These are phyloP conservation scores for Trilocha varians DNA, from an alignment of 2,888 invertebrate species.

Conservation along the genomic window DNA sequence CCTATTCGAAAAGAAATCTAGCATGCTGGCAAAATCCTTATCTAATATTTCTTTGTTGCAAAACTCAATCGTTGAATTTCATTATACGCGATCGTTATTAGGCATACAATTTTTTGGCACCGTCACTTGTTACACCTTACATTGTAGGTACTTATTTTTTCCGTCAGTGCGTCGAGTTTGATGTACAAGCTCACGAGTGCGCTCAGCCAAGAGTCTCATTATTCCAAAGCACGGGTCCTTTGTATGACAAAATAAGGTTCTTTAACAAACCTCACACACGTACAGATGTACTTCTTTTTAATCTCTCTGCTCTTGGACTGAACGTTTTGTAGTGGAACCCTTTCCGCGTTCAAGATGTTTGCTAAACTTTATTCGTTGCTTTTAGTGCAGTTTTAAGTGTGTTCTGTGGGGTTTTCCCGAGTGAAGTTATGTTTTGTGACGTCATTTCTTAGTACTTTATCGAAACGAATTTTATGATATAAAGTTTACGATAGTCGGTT, in stretches of 20 bases:
- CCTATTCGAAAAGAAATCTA: too few species aligned
- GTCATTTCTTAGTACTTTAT: too few species aligned
- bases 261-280: conserved; percentile 63
- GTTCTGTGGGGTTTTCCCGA: too few species aligned
- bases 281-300: conserved; percentile 21
- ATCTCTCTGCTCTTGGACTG: conserved; percentile 2
- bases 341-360: not conserved
- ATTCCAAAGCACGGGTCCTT: conserved; percentile 66
- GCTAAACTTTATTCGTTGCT: not conserved
- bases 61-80: too few species aligned
- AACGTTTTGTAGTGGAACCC: not conserved
- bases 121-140: too few species aligned
- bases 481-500: too few species aligned
- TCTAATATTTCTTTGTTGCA: too few species aligned
- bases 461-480: too few species aligned
- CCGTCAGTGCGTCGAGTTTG: conserved; percentile 23
- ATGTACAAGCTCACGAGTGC: conserved; percentile 51
- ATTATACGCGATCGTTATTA: too few species aligned
- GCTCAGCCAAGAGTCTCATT: conserved; percentile 58
- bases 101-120: too few species aligned
- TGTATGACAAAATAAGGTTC: conserved; percentile 68
- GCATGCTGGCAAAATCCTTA: too few species aligned
- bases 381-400: not conserved
- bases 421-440: too few species aligned
- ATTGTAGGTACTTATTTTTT: not conserved